Conservation (phyloP, 23 tunicate species). For the Ascidia mentula region DNA sequence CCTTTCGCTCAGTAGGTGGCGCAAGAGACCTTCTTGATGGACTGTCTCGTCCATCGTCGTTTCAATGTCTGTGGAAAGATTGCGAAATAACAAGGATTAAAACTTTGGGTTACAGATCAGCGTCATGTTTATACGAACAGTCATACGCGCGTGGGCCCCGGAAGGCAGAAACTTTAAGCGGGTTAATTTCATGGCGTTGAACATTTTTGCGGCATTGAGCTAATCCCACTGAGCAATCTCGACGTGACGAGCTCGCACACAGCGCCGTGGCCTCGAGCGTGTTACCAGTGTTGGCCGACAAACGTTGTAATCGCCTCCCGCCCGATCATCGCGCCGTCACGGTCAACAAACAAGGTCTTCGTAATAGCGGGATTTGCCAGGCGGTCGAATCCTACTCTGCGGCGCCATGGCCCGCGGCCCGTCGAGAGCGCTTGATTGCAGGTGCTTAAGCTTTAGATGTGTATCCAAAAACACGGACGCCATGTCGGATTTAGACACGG, state of each 20-base stretch:
- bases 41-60: conserved; percentile 35
- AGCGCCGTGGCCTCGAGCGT: neutral
- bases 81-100: too few species aligned
- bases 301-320: conserved; percentile 6
- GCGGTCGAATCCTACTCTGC: too few species aligned
- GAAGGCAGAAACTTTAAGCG: neutral
- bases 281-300: conserved; percentile 3
- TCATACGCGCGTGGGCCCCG: neutral
- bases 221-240: neutral
- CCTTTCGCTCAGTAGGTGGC: conserved; percentile 55
- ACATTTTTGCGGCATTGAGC: neutral
- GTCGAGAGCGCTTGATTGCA: neutral
- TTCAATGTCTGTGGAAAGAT: too few species aligned
- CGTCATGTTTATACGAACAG: neutral
- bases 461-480: neutral
- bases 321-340: neutral
- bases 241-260: neutral
- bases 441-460: neutral
- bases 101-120: too few species aligned
- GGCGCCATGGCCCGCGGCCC: neutral
- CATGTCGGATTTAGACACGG: neutral
- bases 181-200: conserved; percentile 2
- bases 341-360: neutral
- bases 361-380: neutral
- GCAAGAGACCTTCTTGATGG: conserved; percentile 85